Evolutionary conservation across 2,797 vertebrate species (phyloP).

Genomic region (Pseudochirops corinnae): DNA sequence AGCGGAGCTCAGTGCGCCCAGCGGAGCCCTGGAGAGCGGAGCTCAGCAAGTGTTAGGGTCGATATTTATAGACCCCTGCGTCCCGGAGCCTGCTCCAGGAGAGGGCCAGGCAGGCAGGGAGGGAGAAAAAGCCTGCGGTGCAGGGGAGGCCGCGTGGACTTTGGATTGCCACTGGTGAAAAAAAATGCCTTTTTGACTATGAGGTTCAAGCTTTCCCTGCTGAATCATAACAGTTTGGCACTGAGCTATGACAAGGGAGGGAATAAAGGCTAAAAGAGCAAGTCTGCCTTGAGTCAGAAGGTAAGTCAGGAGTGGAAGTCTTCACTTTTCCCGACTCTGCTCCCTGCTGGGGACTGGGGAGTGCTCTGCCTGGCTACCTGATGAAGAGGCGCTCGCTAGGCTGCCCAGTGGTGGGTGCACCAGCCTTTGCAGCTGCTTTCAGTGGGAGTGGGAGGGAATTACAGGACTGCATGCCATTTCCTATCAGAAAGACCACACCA

Average conservation of each 20-base stretch:
- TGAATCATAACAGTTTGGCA: constrained; percentile 68
- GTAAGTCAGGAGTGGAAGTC: constrained; percentile 77
- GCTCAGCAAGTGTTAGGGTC: constrained; percentile 84
- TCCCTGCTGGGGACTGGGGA: constrained; percentile 15
- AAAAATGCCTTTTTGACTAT: constrained; percentile 58
- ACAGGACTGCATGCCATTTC: not conserved
- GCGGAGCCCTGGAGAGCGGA: constrained; percentile 40
- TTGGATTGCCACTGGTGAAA: constrained; percentile 64
- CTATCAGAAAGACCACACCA: not conserved
- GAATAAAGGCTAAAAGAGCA: constrained; percentile 75
- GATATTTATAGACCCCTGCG: constrained; percentile 87
- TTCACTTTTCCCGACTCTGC: not conserved
- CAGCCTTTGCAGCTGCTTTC: constrained; percentile 30
- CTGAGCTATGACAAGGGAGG: constrained; percentile 71
- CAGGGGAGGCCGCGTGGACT: constrained; percentile 60
- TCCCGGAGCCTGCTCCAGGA: constrained; percentile 69
- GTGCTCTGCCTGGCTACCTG: not conserved
- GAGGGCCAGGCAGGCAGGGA: constrained; percentile 46
- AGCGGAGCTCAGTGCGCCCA: constrained; percentile 62
- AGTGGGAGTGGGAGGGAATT: not conserved
- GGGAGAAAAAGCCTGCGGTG: constrained; percentile 60
- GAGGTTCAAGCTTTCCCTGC: constrained; percentile 76
- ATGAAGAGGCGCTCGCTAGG: not conserved
- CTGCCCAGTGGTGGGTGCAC: not conserved
- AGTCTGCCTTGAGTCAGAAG: constrained; percentile 53